These are phyloP conservation scores for Lutraria rhynchaena DNA, from an alignment of 1,140 invertebrate genomes.

Conservation along the genomic window DNA sequence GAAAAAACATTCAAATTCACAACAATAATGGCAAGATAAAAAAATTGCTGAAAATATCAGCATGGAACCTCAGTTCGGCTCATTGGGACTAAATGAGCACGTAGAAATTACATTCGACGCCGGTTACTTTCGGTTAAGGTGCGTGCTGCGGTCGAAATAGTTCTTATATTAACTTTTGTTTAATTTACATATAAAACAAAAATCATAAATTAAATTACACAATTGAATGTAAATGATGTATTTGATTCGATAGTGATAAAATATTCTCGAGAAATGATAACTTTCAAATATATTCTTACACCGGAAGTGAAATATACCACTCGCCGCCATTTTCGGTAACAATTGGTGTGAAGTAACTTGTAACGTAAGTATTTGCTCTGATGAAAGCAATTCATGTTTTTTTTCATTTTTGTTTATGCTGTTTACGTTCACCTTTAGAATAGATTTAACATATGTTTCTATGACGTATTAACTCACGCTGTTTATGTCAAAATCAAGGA, in stretches of 20 bases:
- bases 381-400: too few species aligned
- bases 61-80: too few species aligned
- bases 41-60: too few species aligned
- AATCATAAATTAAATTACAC: too few species aligned
- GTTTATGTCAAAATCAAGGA: background rate
- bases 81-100: too few species aligned
- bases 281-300: conserved; percentile 31
- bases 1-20: too few species aligned
- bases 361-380: background rate
- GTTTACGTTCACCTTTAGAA: background rate
- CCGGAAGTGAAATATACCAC: conserved; percentile 17
- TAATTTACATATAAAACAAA: too few species aligned
- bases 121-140: conserved; percentile 25
- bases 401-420: too few species aligned
- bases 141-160: background rate
- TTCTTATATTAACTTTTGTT: background rate
- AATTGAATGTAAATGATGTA: too few species aligned
- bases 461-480: background rate
- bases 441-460: background rate
- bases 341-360: background rate
- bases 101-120: background rate
- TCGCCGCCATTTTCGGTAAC: conserved; percentile 46
- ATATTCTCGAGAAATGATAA: too few species aligned
- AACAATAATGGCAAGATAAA: too few species aligned
- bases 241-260: too few species aligned